A percentile compares a stretch with the other conserved stretches of the same genome.
Conservation (phyloP, 23 tunicate species). For the Styela plicata region DNA sequence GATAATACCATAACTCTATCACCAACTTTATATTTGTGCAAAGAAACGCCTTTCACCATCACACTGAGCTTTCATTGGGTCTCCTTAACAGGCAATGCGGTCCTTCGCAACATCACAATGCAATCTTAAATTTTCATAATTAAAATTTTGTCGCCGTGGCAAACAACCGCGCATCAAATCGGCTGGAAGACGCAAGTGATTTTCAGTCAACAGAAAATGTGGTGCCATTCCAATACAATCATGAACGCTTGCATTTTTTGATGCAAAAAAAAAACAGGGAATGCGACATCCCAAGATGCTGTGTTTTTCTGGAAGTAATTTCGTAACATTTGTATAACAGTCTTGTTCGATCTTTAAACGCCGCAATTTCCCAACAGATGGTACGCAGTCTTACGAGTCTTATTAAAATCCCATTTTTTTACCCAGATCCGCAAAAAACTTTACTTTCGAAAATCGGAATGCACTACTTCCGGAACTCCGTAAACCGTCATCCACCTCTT, state of each 20-base stretch:
- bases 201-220: constrained; percentile 15
- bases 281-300: constrained; percentile 18
- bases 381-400: constrained; percentile 26
- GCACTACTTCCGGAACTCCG: constrained; percentile 23
- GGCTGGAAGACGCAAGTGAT: constrained; percentile 16
- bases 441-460: constrained; percentile 25
- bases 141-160: not conserved
- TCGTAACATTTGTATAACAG: constrained; percentile 32
- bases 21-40: constrained; percentile 6
- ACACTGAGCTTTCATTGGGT: not conserved
- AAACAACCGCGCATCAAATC: constrained; percentile 11
- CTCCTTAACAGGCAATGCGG: not conserved
- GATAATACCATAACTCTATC: constrained; percentile 2
- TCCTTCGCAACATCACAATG: not conserved
- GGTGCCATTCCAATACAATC: constrained; percentile 28
- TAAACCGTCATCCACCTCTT: constrained; percentile 27
- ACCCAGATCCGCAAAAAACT: not conserved
- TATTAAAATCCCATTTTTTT: not conserved
- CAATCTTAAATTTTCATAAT: not conserved
- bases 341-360: constrained; percentile 23
- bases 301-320: constrained; percentile 17
- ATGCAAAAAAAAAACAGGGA: constrained; percentile 24
- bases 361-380: constrained; percentile 24
- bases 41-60: too few species aligned
- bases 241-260: constrained; percentile 30